These are phyloP conservation scores for Rambutsinella grinnellia DNA, from an alignment of 2,888 invertebrate genomes.

Conservation along the genomic window DNA sequence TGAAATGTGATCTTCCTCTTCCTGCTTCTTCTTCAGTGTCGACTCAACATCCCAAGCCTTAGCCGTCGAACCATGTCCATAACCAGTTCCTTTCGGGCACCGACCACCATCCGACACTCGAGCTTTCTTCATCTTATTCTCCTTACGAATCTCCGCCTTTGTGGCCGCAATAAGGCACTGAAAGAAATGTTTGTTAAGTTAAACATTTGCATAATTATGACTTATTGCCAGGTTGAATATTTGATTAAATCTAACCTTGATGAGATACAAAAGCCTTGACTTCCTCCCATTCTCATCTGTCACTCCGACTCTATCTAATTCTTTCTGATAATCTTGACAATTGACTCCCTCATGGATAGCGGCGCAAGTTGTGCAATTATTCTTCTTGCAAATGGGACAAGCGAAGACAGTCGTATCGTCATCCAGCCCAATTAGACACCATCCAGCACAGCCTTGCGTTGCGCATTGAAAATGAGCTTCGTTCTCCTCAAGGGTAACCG, in stretches of 20 bases:
- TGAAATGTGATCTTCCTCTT: constrained; percentile 95
- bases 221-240: too few species aligned
- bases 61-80: constrained; percentile 94
- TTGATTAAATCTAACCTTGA: too few species aligned
- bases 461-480: constrained; percentile 88
- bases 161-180: too few species aligned
- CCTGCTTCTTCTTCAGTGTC: constrained; percentile 87
- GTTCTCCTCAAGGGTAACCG: constrained; percentile 85
- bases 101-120: too few species aligned
- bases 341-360: constrained; percentile 29
- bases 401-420: constrained; percentile 86
- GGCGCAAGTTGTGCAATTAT: constrained; percentile 75
- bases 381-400: constrained; percentile 84
- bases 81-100: constrained; percentile 97
- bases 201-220: too few species aligned
- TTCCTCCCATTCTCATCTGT: too few species aligned
- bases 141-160: too few species aligned
- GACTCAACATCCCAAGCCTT: constrained; percentile 98
- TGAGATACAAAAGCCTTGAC: too few species aligned
- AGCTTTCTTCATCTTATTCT: too few species aligned
- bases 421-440: constrained; percentile 92
- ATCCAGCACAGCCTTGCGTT: constrained; percentile 88
- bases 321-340: too few species aligned
- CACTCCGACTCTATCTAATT: too few species aligned
- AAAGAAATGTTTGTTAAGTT: too few species aligned